Evolutionary conservation across 1,140 invertebrate genomes (phyloP), one percentile per base, ranked within the genome.

Genomic region (Drosophila guanche): DNA sequence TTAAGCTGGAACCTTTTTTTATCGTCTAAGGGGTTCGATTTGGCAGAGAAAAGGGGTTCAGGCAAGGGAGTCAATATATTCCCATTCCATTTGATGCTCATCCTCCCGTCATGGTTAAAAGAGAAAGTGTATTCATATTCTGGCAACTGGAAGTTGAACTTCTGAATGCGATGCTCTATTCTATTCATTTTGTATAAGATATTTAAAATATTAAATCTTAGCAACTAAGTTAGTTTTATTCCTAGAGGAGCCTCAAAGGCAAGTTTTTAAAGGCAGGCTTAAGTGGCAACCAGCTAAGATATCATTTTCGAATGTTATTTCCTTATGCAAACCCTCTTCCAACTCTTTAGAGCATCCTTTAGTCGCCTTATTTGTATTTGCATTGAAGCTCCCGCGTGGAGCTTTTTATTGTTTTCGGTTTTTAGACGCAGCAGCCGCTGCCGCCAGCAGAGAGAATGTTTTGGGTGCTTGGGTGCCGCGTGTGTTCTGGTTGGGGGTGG

Each of bases 371-470:
- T 14, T 43, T 6, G 6, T 43, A 69, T 12, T 8, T 1, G 1
- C 2, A 43, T 45, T 29, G 14, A 23, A 50, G 33, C 27, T 59
- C 40, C 29, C 47, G 5, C 41, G 68, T 68, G 50, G 66, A 86
- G 83, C 83, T 86, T 86, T 86, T 86, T 86, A 86, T 86, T 86
- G 83, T 86, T 86, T 86, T 86, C 74, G 81, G 84, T 78, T 83
- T 71, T 88, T 86, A 88, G 84, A 88, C 84, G 51, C 84, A 86
- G 83, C 81, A 85, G 62, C 73, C 67, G 73, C 58, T 62, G 61
- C 48, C 75, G 50, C 71, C 62, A 85, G 65, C 50, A 71, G 74
- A 86, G 81, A 59, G 69, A 56, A 56, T 76, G 52, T 60, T 65
- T 74, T 52, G 62, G 47, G 53, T 56, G 65, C 29, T 41, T 73